Evolutionary conservation across 2,113 vertebrate species (phyloP), one percentile per base, ranked within the genome.

Genomic region (Triplophysa tibetana): DNA sequence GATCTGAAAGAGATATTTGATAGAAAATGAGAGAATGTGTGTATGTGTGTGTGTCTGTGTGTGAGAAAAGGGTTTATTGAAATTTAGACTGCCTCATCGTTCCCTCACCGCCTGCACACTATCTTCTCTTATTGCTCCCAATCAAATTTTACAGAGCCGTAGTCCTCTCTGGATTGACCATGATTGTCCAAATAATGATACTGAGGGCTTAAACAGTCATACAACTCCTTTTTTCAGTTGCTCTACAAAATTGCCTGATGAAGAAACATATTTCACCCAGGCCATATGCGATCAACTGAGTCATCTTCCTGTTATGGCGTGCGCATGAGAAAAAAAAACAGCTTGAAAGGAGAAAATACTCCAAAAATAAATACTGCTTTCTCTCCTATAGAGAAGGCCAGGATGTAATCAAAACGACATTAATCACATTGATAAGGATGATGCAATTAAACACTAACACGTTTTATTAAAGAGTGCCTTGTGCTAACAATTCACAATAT

Each of bases 101-200:
- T 21, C 84, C 90, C 87, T 79, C 86, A 89, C 80, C 89, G 86
- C 85, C 89, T 87, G 89, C 88, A n/a, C 72, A 84, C 58, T 62
- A 38, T 38, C 16, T 52, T 76, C 61, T 82, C 58, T 80, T 76
- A 61, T 66, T 60, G 73, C 73, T 81, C 80, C 64, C 63, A 63
- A 78, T 85, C 81, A 88, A 65, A 88, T 84, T 75, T 82, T 68
- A 77, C 73, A 2, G 13, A 67, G 60, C 73, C 70, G 52, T 38
- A 14, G 72, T 67, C 70, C 63, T 79, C 43, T 66, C 68, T 79
- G 56, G 52, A 82, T 73, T 61, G 73, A 70, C 76, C 76, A 56
- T 48, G 70, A 82, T 61, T 24, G 24, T 58, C 54, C 54, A 58
- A 19, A 58, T 41, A 80, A 68, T 78, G 23, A 81, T 24, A 50